Conservation (phyloP, 1,140 invertebrate genomes). For the Drosophila nigromelanica region DNA sequence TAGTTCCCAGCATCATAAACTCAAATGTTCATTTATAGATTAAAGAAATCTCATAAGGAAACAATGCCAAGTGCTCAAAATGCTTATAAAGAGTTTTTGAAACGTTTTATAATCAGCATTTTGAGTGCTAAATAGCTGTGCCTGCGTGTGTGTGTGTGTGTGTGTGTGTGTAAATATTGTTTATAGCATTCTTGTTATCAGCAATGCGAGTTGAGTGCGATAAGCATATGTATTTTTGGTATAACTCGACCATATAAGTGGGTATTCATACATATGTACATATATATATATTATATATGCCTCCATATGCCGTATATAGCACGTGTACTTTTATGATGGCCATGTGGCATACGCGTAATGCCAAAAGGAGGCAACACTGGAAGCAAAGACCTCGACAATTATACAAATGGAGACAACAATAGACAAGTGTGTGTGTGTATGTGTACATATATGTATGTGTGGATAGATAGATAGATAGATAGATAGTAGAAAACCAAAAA, state of each 20-base stretch:
- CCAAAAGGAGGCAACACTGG: slow-evolving; percentile 34
- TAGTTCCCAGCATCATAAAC: background rate
- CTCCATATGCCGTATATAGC: slow-evolving; percentile 34
- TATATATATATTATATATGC: slow-evolving; percentile 35
- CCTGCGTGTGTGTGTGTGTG: slow-evolving; percentile 16
- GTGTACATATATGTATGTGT: no score
- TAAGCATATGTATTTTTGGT: slow-evolving; percentile 76
- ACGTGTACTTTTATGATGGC: slow-evolving; percentile 55
- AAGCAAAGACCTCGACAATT: slow-evolving; percentile 11
- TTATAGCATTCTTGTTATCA: slow-evolving; percentile 58
- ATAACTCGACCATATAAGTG: slow-evolving; percentile 64
- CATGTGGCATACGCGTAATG: slow-evolving; percentile 65
- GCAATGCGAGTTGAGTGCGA: slow-evolving; percentile 50
- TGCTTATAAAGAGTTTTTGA: background rate
- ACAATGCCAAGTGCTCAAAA: background rate
- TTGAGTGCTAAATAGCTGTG: slow-evolving; percentile 4
- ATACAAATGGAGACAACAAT: background rate
- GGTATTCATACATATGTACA: slow-evolving; percentile 7
- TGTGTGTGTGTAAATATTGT: slow-evolving; percentile 31
- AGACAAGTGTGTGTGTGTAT: background rate
- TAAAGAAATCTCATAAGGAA: background rate
- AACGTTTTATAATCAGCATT: slow-evolving; percentile 18
- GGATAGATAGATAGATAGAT: no score
- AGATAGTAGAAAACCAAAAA: slow-evolving; percentile 4
- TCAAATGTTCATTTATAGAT: slow-evolving; percentile 4